Evolutionary conservation across 1,140 invertebrate species (phyloP), one percentile per base, ranked within the genome.

Genomic region (Akabosia matsudoensis): DNA sequence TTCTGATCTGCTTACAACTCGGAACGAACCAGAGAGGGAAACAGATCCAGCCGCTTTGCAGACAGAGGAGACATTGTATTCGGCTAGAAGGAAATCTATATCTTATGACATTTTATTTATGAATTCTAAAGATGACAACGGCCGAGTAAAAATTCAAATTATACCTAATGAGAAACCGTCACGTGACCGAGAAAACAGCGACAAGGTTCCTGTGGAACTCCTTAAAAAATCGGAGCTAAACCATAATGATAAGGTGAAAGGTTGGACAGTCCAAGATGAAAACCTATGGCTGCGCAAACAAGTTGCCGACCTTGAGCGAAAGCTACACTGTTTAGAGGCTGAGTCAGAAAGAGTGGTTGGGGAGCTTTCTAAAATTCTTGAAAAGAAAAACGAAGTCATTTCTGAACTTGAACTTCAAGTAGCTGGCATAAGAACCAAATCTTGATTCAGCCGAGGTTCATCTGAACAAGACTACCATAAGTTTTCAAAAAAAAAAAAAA

Each of bases 351-450:
- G 61, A 31, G 61, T 67, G 4, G 28, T 67, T 30, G 30, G 30
- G 7, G 26, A 67, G n/a, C 61, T 67, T 22, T 16, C 24, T 3
- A 28, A 22, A 31, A 67, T 67, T 30, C 10, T 67, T 67, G 61
- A 67, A 30, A 28, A 30, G 61, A 67, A 67, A 31, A 67, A 67
- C 22, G 61, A 67, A n/a, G 31, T n/a, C 24, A 67, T 67, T 67
- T 67, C 61, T 30, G 26, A 67, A 28, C 30, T 67, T 2, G 61
- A 67, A 30, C 30, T 67, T 2, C 61, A 67, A 67, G n/a, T 31
- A 30, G 61, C 61, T 7, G 61, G 61, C 13, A 67, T 67, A 30
- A 67, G 22, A 67, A 16, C n/a, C n/a, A n/a, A n/a, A n/a, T n/a
- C n/a, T n/a, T n/a, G n/a, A n/a, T n/a, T n/a, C n/a, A n/a, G n/a